Base-by-base conservation (phyloP, 1,140 invertebrate genomes). In the Eriocheir sinensis region DNA sequence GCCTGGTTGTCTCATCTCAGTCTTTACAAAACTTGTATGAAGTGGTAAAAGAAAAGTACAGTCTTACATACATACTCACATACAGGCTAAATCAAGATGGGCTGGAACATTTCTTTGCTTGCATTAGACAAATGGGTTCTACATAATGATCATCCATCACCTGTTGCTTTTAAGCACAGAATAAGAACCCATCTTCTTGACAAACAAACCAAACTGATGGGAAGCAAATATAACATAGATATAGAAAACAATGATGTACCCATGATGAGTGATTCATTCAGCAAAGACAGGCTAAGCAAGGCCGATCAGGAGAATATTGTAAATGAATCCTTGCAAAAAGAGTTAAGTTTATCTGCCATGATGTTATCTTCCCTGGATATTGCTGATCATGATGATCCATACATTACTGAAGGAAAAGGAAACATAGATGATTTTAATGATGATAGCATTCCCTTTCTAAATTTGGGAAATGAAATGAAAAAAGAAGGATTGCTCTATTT, bases 1-100 rank as follows among this genome's bases (percentile, higher is more conserved):
- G 83, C 27, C 83, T 86, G 21, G 36, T 86, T 86, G 34, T 86
- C 83, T n/a, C n/a, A n/a, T n/a, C n/a, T n/a, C n/a, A n/a, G n/a
- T n/a, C n/a, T n/a, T n/a, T n/a, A n/a, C n/a, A 30, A 40, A 88
- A 88, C 8, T 9, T 88, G 36, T 38, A 0, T 88, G 15, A n/a
- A 34, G 40, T 88, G 85, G 30, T 89, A 15, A 48, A 48, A 48
- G 88, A 89, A 48, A 89, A 89, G 30, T 48, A 89, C 17, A 0
- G 40, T 44, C 30, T 89, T 9, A 4, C 38, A 89, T 48, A 89
- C 41, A 89, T 48, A 89, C 36, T 89, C 34, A 89, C 41, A 21
- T 44, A 89, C 38, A 89, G 88, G 38, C 12, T 85, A n/a, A n/a
- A n/a, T n/a, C n/a, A n/a, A n/a, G n/a, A n/a, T n/a, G n/a, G n/a